Evolutionary conservation across 2,888 invertebrate species (phyloP).

Genomic region (Gastracanthus pulcherrimus): DNA sequence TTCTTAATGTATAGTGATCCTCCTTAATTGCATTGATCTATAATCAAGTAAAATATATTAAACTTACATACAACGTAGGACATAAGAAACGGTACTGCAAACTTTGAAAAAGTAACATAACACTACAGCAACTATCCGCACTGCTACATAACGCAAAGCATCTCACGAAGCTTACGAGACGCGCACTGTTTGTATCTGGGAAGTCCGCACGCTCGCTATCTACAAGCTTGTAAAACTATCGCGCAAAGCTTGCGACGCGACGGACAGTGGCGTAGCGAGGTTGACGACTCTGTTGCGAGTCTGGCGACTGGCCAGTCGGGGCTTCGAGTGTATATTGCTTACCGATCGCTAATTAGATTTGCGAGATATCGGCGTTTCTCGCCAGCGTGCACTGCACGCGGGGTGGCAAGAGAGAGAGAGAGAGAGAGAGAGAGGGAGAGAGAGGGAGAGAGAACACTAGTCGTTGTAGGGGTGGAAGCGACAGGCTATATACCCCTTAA

Average conservation of each 20-base stretch:
- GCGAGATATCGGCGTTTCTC: slow-evolving; percentile 61
- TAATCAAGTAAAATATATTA: too few relatives aligned
- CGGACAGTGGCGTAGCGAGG: too few relatives aligned
- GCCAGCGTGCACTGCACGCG: not conserved
- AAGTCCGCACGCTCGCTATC: too few relatives aligned
- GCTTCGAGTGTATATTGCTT: slow-evolving; percentile 66
- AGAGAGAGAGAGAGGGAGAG: too few relatives aligned
- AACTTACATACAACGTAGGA: too few relatives aligned
- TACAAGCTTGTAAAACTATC: not conserved
- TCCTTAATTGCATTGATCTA: not conserved
- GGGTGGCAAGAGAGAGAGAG: slow-evolving; percentile 13
- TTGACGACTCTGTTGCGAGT: slow-evolving; percentile 2
- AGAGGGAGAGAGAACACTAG: too few relatives aligned
- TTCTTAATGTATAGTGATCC: too few relatives aligned
- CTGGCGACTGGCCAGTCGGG: slow-evolving; percentile 1
- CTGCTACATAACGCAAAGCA: not conserved
- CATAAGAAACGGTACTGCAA: too few relatives aligned
- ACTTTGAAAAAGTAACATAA: too few relatives aligned
- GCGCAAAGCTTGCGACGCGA: not conserved
- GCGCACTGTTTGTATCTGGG: not conserved
- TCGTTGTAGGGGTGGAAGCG: too few relatives aligned
- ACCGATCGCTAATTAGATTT: slow-evolving; percentile 72
- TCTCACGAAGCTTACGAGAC: not conserved
- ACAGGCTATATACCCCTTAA: slow-evolving; percentile 66
- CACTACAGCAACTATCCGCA: too few relatives aligned